Evolutionary conservation across 2,797 vertebrate species (phyloP).

Genomic region (Hemitrygon akajei): DNA sequence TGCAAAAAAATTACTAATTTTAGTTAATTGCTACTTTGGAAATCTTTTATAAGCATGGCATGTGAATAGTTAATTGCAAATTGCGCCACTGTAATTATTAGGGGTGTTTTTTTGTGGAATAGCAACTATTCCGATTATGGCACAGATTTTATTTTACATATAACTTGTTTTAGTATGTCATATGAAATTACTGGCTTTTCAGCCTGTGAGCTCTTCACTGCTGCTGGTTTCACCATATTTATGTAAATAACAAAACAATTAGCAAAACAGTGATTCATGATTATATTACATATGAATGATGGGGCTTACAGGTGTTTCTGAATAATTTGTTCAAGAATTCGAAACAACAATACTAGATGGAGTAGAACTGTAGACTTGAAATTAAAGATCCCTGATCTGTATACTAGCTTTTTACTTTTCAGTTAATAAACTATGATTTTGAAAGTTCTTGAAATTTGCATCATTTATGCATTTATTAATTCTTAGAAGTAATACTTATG

Average conservation of each 20-base stretch:
- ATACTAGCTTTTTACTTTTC: conserved; percentile 90
- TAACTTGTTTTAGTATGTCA: conserved; percentile 57
- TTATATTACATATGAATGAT: conserved; percentile 51
- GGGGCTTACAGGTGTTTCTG: conserved; percentile 60
- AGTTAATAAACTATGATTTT: conserved; percentile 92
- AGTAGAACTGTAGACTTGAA: conserved; percentile 73
- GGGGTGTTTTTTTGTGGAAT: conserved; percentile 18
- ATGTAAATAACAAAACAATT: conserved; percentile 50
- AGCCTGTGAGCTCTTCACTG: conserved; percentile 53
- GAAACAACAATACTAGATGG: conserved; percentile 68
- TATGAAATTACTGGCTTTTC: conserved; percentile 54
- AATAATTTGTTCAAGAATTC: conserved; percentile 52
- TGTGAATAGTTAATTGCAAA: conserved; percentile 13
- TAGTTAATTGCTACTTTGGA: background rate
- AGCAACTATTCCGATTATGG: conserved; percentile 36
- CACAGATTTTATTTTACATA: conserved; percentile 50
- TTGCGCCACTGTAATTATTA: conserved; percentile 15
- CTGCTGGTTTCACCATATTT: conserved; percentile 57
- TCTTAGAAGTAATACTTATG: background rate
- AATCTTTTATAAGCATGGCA: conserved; percentile 28
- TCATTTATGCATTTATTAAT: conserved; percentile 30
- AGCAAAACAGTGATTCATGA: conserved; percentile 36
- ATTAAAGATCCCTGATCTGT: conserved; percentile 82
- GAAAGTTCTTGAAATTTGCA: conserved; percentile 88
- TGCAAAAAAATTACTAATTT: conserved; percentile 38